phyloP scores from a whole-genome alignment of 2,797 vertebrate genomes.

The Eidolon dupreanum region DNA sequence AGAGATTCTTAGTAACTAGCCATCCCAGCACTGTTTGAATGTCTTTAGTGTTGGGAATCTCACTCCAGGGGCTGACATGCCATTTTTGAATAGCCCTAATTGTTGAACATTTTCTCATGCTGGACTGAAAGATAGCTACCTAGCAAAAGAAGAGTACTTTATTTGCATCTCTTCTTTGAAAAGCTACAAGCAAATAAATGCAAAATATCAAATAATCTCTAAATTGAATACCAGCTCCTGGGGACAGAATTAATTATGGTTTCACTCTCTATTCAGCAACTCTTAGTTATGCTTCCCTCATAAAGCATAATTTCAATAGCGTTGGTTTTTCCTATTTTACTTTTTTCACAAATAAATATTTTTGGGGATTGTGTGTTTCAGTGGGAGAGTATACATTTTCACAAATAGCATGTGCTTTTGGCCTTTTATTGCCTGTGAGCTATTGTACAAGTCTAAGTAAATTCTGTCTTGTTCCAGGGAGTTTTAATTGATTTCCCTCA shows the following conservation, averaged over 20 bases:
- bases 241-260: conserved; percentile 7
- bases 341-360: background rate
- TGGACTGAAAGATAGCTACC: conserved; percentile 16
- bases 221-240: conserved; percentile 28
- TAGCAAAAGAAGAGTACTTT: conserved; percentile 7
- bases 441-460: background rate
- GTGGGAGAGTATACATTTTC: background rate
- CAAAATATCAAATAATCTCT: conserved; percentile 29
- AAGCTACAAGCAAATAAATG: conserved; percentile 28
- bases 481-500: background rate
- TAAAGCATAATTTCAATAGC: background rate
- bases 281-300: background rate
- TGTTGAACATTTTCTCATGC: conserved; percentile 51
- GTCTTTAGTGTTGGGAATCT: conserved; percentile 40
- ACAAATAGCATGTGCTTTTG: background rate
- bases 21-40: conserved; percentile 23
- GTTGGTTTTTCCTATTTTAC: background rate
- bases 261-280: background rate
- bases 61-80: background rate
- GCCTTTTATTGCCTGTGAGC: background rate
- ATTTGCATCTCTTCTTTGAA: conserved; percentile 47
- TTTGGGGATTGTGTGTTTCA: background rate
- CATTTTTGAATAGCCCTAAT: conserved; percentile 51
- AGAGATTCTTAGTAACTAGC: conserved; percentile 35
- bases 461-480: conserved; percentile 1